A percentile compares a stretch with the other conserved stretches of the same genome.
Conservation (phyloP, 2,797 vertebrate species). For the Todus mexicanus region DNA sequence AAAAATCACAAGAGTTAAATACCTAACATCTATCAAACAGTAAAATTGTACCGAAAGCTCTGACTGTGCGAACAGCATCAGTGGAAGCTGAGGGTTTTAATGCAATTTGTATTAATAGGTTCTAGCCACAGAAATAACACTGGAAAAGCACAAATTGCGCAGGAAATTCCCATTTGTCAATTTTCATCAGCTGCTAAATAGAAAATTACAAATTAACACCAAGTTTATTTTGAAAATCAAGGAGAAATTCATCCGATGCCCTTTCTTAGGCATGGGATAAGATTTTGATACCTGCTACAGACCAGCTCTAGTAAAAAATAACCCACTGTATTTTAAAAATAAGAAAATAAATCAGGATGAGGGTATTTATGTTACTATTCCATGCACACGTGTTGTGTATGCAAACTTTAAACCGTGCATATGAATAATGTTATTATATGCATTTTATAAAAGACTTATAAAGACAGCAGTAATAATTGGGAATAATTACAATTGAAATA, state of each 20-base stretch:
- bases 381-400: neutral
- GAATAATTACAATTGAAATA: neutral
- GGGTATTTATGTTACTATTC: neutral
- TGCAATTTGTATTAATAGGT: conserved; percentile 17
- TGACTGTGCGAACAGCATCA: neutral
- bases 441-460: neutral
- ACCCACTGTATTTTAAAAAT: neutral
- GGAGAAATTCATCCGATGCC: neutral
- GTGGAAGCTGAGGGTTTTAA: conserved; percentile 5
- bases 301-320: neutral
- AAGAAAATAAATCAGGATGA: neutral
- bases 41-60: conserved; percentile 15
- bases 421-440: neutral
- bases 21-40: neutral
- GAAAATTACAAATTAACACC: neutral
- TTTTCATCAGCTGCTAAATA: conserved; percentile 13
- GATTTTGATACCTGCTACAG: neutral
- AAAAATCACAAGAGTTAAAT: neutral
- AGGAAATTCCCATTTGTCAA: conserved; percentile 20
- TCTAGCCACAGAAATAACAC: neutral
- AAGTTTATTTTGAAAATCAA: conserved; percentile 38
- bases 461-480: neutral
- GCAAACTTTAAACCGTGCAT: neutral
- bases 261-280: neutral
- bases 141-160: neutral